Conservation (phyloP, 2,113 vertebrate species). For the Percina caprodes region DNA sequence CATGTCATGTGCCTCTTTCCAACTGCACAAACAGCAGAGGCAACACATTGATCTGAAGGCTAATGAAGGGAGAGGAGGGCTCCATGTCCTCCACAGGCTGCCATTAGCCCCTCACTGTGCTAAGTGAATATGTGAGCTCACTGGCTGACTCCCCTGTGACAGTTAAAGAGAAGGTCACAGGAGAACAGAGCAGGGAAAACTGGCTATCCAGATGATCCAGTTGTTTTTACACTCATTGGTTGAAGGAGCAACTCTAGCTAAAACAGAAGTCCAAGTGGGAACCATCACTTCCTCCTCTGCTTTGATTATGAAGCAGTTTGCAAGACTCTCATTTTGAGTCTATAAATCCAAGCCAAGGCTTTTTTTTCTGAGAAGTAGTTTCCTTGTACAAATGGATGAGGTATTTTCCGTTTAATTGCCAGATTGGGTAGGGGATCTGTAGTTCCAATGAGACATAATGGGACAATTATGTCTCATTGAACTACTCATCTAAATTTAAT, state of each 20-base stretch:
- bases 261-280: constrained; percentile 38
- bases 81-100: constrained; percentile 58
- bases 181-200: background rate
- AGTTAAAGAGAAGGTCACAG: constrained; percentile 50
- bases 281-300: background rate
- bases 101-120: constrained; percentile 59
- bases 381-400: constrained; percentile 45
- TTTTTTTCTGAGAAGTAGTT: constrained; percentile 42
- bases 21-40: constrained; percentile 31
- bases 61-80: constrained; percentile 46
- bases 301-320: constrained; percentile 42
- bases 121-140: constrained; percentile 57
- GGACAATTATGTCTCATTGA: no score
- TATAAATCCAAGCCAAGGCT: background rate
- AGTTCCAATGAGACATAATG: no score
- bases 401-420: constrained; percentile 36
- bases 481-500: no score
- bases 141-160: constrained; percentile 46
- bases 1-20: constrained; percentile 1
- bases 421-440: no score
- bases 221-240: constrained; percentile 37
- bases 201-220: constrained; percentile 35
- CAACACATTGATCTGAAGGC: constrained; percentile 62
- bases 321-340: constrained; percentile 31
- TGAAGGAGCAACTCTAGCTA: background rate